phyloP scores from a whole-genome alignment of 2,113 vertebrate genomes.

The Ptilorrhoa leucosticta region DNA sequence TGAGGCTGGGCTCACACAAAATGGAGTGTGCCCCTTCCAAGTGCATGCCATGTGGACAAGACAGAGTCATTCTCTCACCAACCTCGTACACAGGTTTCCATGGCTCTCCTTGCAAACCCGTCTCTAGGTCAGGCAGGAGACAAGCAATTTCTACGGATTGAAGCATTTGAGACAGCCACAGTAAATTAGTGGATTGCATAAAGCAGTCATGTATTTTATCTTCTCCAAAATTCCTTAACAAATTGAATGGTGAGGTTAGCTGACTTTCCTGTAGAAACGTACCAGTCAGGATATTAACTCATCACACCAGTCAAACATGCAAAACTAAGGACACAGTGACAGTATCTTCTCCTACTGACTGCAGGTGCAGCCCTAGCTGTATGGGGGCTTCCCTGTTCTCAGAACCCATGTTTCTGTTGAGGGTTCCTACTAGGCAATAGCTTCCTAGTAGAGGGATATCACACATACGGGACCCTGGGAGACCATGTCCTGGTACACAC shows the following conservation, averaged over 20 bases:
- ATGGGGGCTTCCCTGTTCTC: neutral
- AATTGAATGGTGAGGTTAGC: neutral
- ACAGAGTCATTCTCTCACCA: constrained; percentile 81
- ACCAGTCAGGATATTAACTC: neutral
- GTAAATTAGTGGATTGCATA: neutral
- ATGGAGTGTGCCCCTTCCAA: constrained; percentile 69
- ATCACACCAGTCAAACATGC: neutral
- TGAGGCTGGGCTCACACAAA: constrained; percentile 85
- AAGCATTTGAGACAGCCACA: neutral
- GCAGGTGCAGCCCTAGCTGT: neutral
- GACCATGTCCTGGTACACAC: neutral
- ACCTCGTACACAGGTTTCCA: constrained; percentile 74
- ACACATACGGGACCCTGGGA: neutral
- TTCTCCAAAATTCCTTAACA: neutral
- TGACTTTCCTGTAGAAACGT: neutral
- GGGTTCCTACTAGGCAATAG: neutral
- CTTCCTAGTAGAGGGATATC: neutral
- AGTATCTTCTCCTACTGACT: neutral
- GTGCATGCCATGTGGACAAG: constrained; percentile 68
- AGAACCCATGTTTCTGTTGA: neutral
- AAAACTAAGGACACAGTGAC: neutral
- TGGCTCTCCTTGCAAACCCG: constrained; percentile 68
- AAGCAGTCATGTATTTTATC: neutral
- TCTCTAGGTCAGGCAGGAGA: constrained; percentile 64
- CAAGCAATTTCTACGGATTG: constrained; percentile 71